These are phyloP conservation scores for Podargus strigoides DNA, from an alignment of 2,797 vertebrate genomes.

Conservation along the genomic window DNA sequence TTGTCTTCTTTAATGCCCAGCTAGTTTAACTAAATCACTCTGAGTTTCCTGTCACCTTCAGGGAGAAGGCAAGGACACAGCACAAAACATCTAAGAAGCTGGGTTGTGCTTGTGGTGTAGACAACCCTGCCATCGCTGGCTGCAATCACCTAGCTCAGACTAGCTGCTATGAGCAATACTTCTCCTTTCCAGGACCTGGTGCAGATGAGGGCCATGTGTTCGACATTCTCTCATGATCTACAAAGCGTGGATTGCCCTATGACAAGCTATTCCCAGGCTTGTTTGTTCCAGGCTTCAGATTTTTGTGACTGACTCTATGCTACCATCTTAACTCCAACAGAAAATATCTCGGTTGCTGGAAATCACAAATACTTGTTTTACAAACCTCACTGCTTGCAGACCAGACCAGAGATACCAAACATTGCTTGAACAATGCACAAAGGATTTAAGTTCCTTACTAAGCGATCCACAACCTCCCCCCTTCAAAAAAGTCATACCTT, in stretches of 20 bases:
- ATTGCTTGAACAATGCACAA: slow-evolving; percentile 37
- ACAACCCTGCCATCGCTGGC: not conserved
- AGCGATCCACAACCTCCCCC: slow-evolving; percentile 7
- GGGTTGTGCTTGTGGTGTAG: not conserved
- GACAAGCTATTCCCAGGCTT: not conserved
- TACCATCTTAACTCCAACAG: not conserved
- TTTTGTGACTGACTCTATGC: not conserved
- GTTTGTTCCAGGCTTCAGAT: not conserved
- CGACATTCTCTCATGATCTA: not conserved
- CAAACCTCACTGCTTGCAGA: not conserved
- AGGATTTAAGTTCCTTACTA: slow-evolving; percentile 42
- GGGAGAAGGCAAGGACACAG: not conserved
- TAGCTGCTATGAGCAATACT: not conserved
- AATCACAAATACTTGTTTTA: not conserved
- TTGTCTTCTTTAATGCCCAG: not conserved
- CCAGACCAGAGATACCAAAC: not conserved
- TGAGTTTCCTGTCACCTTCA: not conserved
- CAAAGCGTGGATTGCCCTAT: not conserved
- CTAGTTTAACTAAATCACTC: not conserved
- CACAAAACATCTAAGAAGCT: not conserved
- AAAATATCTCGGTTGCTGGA: not conserved
- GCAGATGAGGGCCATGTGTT: not conserved
- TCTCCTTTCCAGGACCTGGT: not conserved
- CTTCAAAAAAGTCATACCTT: slow-evolving; percentile 55
- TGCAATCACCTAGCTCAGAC: not conserved